Evolutionary conservation across 2,113 vertebrate genomes (phyloP), one percentile per base, ranked within the genome.

Genomic region (Mormoops blainvillei): DNA sequence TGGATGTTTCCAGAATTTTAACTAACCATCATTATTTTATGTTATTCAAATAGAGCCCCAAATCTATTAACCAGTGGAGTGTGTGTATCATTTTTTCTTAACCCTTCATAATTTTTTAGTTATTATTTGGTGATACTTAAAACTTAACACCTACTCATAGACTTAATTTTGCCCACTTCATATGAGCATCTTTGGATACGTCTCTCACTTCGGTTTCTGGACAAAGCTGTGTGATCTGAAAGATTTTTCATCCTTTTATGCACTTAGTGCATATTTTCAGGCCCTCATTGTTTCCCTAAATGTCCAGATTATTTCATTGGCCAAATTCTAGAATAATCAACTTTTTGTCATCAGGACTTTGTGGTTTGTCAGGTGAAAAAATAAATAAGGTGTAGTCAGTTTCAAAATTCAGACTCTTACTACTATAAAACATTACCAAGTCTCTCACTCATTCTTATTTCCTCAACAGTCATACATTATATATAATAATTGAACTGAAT

Each of bases 291-390:
- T 36, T 83, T 56, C 31, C 15, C 28, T 70, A 8, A 24, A 15
- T 52, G 78, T 94, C n/a, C 36, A 95, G 63, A 91, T 86, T 86
- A 67, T 58, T 80, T 95, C 52, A 85, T 7, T 70, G n/a, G 33
- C 41, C 22, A 80, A 45, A 65, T 85, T 71, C 38, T 90, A 50
- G 58, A 28, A n/a, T 48, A 41, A 67, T 77, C 28, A 85, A 61
- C 2, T 41, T 70, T 56, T 85, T 94, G 28, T 77, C 7, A 50
- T 85, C 10, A 33, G 15, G 41, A 85, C 68, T 68, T 58, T 41
- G 50, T 90, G 10, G 14, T 61, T 89, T 90, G 14, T 90, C 61
- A 70, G 41, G 14, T 78, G 45, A 90, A 94, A 94, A 41, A 94
- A 70, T 78, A 84, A 89, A 45, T 76, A 78, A n/a, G 19, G 67